phyloP scores from a whole-genome alignment of 1,140 invertebrate genomes.

The Sitobion miscanthi region DNA sequence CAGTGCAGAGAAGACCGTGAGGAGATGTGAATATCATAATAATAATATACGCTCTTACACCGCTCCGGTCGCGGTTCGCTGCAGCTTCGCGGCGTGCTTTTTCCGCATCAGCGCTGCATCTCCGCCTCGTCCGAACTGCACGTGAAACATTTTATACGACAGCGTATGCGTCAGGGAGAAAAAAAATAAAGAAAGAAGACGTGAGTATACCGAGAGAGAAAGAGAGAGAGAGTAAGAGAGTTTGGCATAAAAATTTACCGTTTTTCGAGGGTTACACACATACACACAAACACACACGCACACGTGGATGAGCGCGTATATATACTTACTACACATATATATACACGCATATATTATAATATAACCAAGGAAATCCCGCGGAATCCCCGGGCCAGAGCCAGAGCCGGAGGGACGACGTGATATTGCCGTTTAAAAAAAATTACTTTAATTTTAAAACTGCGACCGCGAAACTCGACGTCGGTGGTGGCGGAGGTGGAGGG shows the following conservation, averaged over 20 bases:
- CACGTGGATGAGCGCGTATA: too few species aligned
- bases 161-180: background rate
- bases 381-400: background rate
- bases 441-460: conserved; percentile 57
- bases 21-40: background rate
- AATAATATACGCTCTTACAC: background rate
- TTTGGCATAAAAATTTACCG: conserved; percentile 55
- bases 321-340: background rate
- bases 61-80: background rate
- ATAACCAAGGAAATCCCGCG: conserved; percentile 16
- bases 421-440: conserved; percentile 57
- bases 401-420: conserved; percentile 36
- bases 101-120: background rate
- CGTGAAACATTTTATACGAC: background rate
- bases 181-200: background rate
- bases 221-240: background rate
- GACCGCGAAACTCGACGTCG: background rate
- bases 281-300: too few species aligned
- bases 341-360: conserved; percentile 1
- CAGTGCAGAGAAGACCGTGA: background rate
- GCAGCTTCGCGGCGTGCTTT: background rate
- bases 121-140: background rate
- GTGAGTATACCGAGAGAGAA: background rate
- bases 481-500: too few species aligned
- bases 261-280: conserved; percentile 9